Evolutionary conservation across 92 coral and sea anemone species (phyloP).

Genomic region (Muricea muricata): DNA sequence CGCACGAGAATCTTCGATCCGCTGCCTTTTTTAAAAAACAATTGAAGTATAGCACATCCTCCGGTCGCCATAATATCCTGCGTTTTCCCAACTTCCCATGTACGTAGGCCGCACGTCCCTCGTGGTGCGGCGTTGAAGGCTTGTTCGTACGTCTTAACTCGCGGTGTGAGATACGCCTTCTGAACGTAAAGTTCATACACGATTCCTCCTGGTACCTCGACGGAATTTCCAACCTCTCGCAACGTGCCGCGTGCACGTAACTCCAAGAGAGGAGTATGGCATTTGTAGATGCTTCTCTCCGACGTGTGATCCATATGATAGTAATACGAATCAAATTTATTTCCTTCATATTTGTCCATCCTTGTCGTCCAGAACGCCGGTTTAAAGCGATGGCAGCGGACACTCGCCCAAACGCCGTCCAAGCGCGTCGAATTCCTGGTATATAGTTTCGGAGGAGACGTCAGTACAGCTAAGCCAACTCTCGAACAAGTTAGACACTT

Average conservation of each 20-base stretch:
- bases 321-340: slow-evolving; percentile 2
- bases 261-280: slow-evolving; percentile 2
- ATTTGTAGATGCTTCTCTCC: neutral
- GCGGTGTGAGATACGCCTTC: neutral
- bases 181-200: slow-evolving; percentile 5
- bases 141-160: neutral
- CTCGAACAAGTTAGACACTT: slow-evolving; percentile 11
- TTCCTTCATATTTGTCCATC: slow-evolving; percentile 18
- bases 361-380: neutral
- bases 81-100: slow-evolving; percentile 29
- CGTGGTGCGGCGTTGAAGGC: neutral
- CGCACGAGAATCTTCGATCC: slow-evolving; percentile 6
- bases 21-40: neutral
- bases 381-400: neutral
- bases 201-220: slow-evolving; percentile 29
- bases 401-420: slow-evolving; percentile 36
- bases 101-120: neutral
- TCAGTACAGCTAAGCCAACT: neutral
- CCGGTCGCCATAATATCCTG: slow-evolving; percentile 18
- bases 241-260: slow-evolving; percentile 14
- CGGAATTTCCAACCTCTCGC: slow-evolving; percentile 1
- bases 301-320: neutral
- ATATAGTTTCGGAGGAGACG: slow-evolving; percentile 19
- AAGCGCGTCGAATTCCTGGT: slow-evolving; percentile 14
- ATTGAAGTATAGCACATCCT: neutral